Conservation (phyloP, 2,113 vertebrate genomes). For the Agelaius tricolor region DNA sequence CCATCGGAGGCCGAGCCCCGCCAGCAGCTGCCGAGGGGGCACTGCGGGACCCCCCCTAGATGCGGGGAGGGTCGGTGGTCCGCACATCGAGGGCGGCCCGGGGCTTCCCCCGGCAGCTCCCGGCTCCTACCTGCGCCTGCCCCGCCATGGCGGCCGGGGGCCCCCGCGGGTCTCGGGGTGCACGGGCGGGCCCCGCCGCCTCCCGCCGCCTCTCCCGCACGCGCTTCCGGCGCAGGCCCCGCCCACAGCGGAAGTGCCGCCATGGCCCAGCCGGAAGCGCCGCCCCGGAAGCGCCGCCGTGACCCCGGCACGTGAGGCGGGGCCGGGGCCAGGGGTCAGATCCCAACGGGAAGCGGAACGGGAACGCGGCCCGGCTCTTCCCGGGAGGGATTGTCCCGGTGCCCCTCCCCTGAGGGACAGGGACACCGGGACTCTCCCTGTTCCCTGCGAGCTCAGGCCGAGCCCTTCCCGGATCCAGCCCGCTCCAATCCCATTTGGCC, state of each 20-base stretch:
- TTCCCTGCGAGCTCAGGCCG: neutral
- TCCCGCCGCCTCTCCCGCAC: neutral
- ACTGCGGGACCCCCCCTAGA: neutral
- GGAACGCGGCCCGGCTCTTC: neutral
- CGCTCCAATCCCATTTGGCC: rapidly evolving
- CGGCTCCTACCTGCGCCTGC: neutral
- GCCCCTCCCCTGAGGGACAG: neutral
- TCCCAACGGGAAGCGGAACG: neutral
- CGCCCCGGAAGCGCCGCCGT: neutral
- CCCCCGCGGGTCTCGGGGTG: neutral
- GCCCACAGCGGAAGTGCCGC: neutral
- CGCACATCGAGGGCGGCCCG: neutral
- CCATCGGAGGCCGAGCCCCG: no score
- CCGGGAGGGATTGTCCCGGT: rapidly evolving
- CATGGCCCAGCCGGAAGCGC: neutral
- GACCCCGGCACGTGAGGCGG: neutral
- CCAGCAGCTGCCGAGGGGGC: neutral
- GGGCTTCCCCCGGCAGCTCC: neutral
- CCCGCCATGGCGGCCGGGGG: neutral
- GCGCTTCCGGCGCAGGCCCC: neutral
- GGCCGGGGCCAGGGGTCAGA: rapidly evolving
- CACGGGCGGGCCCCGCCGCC: neutral
- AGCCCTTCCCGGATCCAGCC: rapidly evolving
- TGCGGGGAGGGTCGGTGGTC: no score
- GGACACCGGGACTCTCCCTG: no score